Base-by-base conservation (phyloP, 2,797 vertebrate genomes). In the Syndactyla subalaris region DNA sequence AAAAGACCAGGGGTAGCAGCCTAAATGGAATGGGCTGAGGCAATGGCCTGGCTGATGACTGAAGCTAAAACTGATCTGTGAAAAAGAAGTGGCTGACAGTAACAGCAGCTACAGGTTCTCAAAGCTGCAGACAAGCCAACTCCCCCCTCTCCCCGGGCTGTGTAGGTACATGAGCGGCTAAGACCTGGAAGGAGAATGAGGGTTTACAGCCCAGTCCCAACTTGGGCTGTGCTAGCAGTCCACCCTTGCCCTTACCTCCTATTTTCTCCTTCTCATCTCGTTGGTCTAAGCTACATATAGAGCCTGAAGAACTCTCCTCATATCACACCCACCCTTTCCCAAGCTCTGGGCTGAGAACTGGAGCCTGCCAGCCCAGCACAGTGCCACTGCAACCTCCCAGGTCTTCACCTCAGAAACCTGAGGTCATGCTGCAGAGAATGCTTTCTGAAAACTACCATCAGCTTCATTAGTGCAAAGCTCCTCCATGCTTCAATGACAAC, bases 401-500 rank as follows among this genome's bases (percentile, higher is more conserved):
- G 36, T n/a, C 46, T 62, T 72, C 14, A 12, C 83, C 80, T 92
- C 83, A 86, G 88, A 72, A 93, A 86, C 39, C 41, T 0, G 0
- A 86, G 58, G 72, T 65, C 24, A 32, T 20, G n/a, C 57, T 49
- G 62, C 10, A 41, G 36, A 89, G 58, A 70, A 66, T 27, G 73
- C 52, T 89, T 62, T 70, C 58, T 92, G 66, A 78, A 78, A 88
- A 36, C 55, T 22, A 26, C 48, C 48, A 46, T 67, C 80, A 88
- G 65, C 34, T 89, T 72, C 84, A 68, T 58, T 20, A 85, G 22
- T 5, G 16, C 41, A 74, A 77, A 85, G 43, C 48, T 82, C 15
- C 61, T 89, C 71, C 30, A n/a, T 4, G 34, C 65, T 74, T 85
- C 87, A 65, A 48, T 17, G 22, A 43, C 30, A 57, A 87, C 84